A percentile compares a stretch with the other conserved stretches of the same genome.
Evolutionary conservation across 2,797 vertebrate species (phyloP).

Genomic region (Malurus leucopterus): DNA sequence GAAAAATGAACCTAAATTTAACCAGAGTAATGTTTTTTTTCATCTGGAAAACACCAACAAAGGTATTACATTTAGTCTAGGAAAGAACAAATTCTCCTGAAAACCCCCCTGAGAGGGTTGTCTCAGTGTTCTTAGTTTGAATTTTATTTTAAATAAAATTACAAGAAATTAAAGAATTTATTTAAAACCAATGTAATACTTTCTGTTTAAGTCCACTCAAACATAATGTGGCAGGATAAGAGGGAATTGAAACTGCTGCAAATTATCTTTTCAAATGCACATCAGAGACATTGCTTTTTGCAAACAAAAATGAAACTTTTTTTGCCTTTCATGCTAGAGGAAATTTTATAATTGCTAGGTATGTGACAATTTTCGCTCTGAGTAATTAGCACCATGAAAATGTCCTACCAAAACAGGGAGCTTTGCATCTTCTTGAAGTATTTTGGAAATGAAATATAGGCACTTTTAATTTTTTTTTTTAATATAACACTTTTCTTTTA

Average conservation of each 20-base stretch:
- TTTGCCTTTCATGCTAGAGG: background rate
- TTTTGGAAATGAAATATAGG: background rate
- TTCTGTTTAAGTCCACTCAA: background rate
- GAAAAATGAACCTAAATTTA: background rate
- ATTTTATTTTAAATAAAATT: background rate
- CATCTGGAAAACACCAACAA: background rate
- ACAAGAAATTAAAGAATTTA: background rate
- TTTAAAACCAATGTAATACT: background rate
- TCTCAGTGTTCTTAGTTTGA: background rate
- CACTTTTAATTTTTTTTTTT: background rate
- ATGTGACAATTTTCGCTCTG: background rate
- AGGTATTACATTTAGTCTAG: background rate
- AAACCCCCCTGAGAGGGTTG: background rate
- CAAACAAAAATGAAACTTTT: background rate
- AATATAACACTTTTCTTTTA: background rate
- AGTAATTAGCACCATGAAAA: background rate
- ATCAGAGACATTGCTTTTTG: background rate
- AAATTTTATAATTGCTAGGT: background rate
- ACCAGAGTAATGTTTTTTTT: background rate
- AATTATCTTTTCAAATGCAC: background rate
- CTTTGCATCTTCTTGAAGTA: background rate
- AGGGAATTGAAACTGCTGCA: background rate
- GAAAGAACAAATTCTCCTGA: background rate
- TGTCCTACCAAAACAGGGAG: background rate
- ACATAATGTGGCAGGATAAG: background rate